Conservation (phyloP, 2,797 vertebrate species). For the Microtus agrestis region DNA sequence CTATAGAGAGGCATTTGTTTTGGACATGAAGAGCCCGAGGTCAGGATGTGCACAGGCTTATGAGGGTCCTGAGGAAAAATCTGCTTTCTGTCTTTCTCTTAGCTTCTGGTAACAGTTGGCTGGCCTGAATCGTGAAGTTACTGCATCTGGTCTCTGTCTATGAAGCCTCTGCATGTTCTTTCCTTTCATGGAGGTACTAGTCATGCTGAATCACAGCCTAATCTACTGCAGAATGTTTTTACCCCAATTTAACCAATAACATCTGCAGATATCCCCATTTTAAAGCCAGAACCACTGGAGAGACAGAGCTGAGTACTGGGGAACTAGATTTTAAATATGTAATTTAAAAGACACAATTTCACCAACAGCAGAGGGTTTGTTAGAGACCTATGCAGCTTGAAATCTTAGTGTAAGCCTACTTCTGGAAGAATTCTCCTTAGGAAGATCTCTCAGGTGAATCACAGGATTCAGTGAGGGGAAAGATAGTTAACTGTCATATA, state of each 20-base stretch:
- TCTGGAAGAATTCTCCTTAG: neutral
- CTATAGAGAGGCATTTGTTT: neutral
- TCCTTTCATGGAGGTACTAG: neutral
- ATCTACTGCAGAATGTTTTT: neutral
- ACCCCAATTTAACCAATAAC: neutral
- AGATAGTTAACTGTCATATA: neutral
- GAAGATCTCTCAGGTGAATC: conserved; percentile 8
- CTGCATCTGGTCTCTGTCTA: neutral
- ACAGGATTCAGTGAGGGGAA: neutral
- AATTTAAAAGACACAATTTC: neutral
- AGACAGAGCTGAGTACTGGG: neutral
- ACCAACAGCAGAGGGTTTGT: neutral
- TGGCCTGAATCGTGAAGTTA: neutral
- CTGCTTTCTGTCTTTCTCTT: neutral
- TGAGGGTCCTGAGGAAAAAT: neutral
- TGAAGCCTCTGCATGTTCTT: neutral
- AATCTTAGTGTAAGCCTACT: neutral
- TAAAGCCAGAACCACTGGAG: neutral
- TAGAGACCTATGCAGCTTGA: neutral
- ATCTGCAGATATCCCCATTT: neutral
- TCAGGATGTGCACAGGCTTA: neutral
- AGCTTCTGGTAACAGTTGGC: neutral
- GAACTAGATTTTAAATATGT: neutral
- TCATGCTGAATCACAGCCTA: neutral
- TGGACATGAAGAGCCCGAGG: neutral